phyloP scores from a whole-genome alignment of 1,140 invertebrate species.

The Dufourea novaeangliae region DNA sequence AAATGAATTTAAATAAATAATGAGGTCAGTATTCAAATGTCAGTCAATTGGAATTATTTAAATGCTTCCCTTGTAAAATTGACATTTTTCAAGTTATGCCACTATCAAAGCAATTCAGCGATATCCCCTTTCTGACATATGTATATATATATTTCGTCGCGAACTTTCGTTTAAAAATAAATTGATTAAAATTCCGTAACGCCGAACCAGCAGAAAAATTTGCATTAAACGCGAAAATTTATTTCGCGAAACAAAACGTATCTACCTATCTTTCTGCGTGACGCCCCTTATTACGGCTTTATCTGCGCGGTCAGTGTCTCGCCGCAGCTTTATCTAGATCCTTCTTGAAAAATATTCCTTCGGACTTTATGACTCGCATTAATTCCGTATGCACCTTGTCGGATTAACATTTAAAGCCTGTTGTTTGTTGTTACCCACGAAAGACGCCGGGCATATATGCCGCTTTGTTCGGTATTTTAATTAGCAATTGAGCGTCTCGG shows the following conservation, averaged over 20 bases:
- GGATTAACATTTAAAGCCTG: background rate
- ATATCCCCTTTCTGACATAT: no score
- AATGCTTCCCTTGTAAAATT: no score
- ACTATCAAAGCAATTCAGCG: no score
- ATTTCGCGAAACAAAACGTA: background rate
- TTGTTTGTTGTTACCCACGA: background rate
- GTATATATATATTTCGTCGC: no score
- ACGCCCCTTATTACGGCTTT: background rate
- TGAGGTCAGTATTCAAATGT: no score
- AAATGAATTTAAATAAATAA: no score
- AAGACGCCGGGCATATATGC: constrained; percentile 9
- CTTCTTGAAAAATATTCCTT: background rate
- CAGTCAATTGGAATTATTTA: no score
- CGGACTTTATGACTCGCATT: background rate
- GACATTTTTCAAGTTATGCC: no score
- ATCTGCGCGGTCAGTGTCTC: background rate
- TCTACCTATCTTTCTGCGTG: background rate
- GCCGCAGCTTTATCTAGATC: background rate
- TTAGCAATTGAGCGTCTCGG: constrained; percentile 40
- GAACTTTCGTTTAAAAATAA: no score
- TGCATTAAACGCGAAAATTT: background rate
- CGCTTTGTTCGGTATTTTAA: constrained; percentile 36
- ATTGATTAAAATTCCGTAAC: no score
- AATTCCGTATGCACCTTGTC: constrained; percentile 1
- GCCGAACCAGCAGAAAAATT: no score